Conservation (phyloP, 2,113 vertebrate species). For the Oryctolagus cuniculus region mOryCun1.1 NC_091444.1:58218501-58219000, state of each 20-base stretch:
- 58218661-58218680: neutral
- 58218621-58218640: neutral
- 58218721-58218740: neutral
- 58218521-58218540: neutral
- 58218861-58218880: neutral
- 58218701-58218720: neutral
- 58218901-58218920: neutral
- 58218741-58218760: neutral
- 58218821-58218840: neutral
- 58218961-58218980: neutral
- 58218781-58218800: neutral
- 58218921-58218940: neutral
- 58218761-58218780: neutral
- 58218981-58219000: neutral
- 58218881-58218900: neutral
- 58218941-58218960: neutral
- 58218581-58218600: neutral
- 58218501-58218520: neutral
- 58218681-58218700: neutral
- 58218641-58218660: neutral
- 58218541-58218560: neutral
- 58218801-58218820: neutral
- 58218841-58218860: neutral
- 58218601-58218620: neutral
- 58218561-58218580: neutral